These are phyloP conservation scores for Luffia ferchaultella DNA, from an alignment of 2,888 invertebrate species.

Conservation along the genomic window DNA sequence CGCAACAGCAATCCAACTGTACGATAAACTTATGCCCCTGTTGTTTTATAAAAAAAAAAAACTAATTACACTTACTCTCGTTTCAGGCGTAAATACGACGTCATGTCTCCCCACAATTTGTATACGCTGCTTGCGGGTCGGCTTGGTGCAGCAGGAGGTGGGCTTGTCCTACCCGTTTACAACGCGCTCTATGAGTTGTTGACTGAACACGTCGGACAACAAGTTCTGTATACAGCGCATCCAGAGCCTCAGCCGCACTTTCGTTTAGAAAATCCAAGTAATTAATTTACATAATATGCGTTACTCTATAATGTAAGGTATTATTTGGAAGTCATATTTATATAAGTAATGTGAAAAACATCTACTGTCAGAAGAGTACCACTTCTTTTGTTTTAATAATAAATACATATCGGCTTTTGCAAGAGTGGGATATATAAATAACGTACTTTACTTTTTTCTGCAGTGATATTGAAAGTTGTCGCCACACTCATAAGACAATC, in stretches of 20 bases:
- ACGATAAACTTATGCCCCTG: no score
- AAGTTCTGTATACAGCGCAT: constrained; percentile 92
- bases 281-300: constrained; percentile 35
- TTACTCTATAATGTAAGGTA: background rate
- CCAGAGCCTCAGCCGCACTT: constrained; percentile 95
- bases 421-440: background rate
- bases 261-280: constrained; percentile 95
- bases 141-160: constrained; percentile 76
- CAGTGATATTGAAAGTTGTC: constrained; percentile 98
- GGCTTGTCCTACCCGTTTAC: constrained; percentile 93
- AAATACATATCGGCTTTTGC: background rate
- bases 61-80: no score
- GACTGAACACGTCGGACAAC: constrained; percentile 96
- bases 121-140: constrained; percentile 96
- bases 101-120: constrained; percentile 98
- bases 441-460: constrained; percentile 21
- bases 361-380: background rate
- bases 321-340: background rate
- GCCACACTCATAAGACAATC: constrained; percentile 97
- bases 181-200: constrained; percentile 98
- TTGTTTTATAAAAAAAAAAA: no score
- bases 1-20: no score
- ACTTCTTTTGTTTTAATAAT: background rate
- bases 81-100: constrained; percentile 95
- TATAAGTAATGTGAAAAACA: no score